Percentiles rank a stretch among this genome's conserved stretches.
Evolutionary conservation across 2,113 vertebrate species (phyloP).

Genomic region (Sula dactylatra): DNA sequence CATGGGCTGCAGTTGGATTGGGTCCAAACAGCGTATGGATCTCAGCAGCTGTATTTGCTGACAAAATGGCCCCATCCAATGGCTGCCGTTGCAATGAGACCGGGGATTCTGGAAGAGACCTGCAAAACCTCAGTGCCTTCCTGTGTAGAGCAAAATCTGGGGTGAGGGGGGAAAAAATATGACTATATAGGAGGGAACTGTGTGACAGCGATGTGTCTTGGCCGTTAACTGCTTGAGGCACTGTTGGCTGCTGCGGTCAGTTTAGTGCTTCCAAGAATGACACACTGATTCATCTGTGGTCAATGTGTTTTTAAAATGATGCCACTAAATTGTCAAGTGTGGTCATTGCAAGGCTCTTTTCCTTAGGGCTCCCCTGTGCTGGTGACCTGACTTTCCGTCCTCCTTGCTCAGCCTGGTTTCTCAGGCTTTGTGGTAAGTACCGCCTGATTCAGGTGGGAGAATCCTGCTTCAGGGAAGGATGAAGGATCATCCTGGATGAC

Average conservation of each 20-base stretch:
- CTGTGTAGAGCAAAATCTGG: neutral
- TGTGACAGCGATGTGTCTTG: neutral
- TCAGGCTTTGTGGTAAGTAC: neutral
- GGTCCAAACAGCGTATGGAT: neutral
- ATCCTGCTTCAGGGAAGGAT: neutral
- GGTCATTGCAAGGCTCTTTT: neutral
- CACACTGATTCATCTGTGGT: constrained; percentile 42
- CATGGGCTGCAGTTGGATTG: neutral
- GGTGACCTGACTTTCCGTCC: neutral
- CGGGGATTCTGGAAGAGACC: neutral
- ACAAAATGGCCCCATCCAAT: neutral
- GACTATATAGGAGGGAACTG: neutral
- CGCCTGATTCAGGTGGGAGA: neutral
- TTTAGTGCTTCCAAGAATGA: neutral
- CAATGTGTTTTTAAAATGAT: neutral
- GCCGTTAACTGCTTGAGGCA: neutral
- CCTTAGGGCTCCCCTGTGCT: neutral
- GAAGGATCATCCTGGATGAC: too few species aligned
- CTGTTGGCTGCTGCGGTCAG: neutral
- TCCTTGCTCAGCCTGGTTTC: neutral
- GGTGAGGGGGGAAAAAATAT: neutral
- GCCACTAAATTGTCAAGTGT: neutral
- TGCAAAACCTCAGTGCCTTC: neutral
- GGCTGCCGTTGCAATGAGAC: neutral
- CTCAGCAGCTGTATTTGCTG: neutral